Evolutionary conservation across 2,113 vertebrate species (phyloP).

Genomic region (Beaufortia kweichowensis): DNA sequence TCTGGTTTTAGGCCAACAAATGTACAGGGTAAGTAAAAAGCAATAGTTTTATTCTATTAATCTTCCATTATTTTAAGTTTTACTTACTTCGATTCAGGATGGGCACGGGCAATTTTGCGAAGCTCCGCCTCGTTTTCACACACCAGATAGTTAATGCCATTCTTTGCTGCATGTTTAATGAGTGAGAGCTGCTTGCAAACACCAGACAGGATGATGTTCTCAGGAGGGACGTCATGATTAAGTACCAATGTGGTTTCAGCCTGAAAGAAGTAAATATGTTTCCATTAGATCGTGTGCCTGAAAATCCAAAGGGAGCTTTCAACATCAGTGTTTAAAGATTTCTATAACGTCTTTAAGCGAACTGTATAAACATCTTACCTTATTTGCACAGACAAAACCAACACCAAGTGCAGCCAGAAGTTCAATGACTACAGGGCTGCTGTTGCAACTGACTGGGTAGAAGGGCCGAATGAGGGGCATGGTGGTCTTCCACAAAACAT

Average conservation of each 20-base stretch:
- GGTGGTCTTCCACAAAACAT: conserved; percentile 85
- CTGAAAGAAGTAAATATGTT: conserved; percentile 64
- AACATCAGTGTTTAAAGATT: neutral
- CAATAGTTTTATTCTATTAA: neutral
- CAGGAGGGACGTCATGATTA: conserved; percentile 86
- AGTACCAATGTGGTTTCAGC: conserved; percentile 88
- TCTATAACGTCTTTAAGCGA: neutral
- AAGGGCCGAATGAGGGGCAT: conserved; percentile 88
- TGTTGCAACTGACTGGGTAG: conserved; percentile 91
- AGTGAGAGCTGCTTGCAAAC: conserved; percentile 95
- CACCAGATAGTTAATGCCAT: conserved; percentile 86
- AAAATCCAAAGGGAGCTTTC: neutral
- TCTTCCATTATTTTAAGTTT: neutral
- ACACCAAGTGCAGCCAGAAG: conserved; percentile 88
- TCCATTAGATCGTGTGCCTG: neutral
- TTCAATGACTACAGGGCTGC: conserved; percentile 88
- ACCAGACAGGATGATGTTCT: conserved; percentile 90
- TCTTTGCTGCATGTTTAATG: conserved; percentile 91
- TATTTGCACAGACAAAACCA: conserved; percentile 93
- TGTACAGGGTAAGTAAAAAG: neutral
- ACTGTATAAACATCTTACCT: conserved; percentile 76
- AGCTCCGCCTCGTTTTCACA: conserved; percentile 92
- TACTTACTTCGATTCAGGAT: conserved; percentile 90
- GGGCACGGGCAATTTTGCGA: conserved; percentile 91
- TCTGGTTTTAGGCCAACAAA: neutral